Evolutionary conservation across 2,797 vertebrate genomes (phyloP).

Genomic region (Caiman crocodilus): DNA sequence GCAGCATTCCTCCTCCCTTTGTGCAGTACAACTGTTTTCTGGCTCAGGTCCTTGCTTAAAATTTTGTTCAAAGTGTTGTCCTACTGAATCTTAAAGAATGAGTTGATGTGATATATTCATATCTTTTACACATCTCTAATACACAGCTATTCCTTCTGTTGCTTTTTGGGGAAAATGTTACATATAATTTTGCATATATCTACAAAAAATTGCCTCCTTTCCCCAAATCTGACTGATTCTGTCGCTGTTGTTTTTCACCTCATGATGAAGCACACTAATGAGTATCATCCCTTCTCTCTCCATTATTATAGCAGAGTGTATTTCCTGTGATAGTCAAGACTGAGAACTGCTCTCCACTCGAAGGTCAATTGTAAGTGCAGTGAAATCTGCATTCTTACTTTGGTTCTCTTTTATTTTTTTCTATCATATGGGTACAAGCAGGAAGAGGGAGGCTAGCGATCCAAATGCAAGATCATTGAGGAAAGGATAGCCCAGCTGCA

Average conservation of each 20-base stretch:
- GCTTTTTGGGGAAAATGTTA: neutral
- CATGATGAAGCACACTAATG: neutral
- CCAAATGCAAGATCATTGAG: neutral
- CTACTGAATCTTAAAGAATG: neutral
- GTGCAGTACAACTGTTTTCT: neutral
- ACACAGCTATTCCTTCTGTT: neutral
- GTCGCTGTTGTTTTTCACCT: neutral
- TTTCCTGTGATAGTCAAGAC: neutral
- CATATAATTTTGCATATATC: neutral
- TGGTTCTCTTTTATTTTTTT: neutral
- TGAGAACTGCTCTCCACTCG: conserved; percentile 30
- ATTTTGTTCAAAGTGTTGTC: neutral
- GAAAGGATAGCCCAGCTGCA: neutral
- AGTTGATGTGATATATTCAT: neutral
- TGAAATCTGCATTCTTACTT: conserved; percentile 21
- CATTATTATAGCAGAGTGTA: conserved; percentile 28
- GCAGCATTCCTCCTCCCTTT: neutral
- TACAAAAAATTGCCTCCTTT: too few species aligned
- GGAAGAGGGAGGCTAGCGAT: neutral
- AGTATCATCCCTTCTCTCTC: conserved; percentile 22
- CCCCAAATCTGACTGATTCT: neutral
- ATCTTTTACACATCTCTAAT: neutral
- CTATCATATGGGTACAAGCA: neutral
- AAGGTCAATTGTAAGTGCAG: conserved; percentile 32
- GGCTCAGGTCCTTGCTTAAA: neutral